Base-by-base conservation (phyloP, 2,888 invertebrate species). In the Neoscelio sp. region DNA sequence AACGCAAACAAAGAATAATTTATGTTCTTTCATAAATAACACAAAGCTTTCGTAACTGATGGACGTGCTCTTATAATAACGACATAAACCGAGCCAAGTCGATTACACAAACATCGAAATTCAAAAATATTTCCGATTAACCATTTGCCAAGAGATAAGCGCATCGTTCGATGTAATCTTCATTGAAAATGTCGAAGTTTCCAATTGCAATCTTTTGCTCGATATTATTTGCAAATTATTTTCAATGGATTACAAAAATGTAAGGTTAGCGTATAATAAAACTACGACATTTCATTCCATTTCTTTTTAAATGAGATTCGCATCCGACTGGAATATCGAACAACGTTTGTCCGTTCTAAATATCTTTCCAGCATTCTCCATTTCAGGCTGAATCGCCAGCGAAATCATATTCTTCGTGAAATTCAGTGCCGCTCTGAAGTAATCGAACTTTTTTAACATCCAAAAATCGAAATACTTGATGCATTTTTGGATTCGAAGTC, bases 281-380 rank as follows among this genome's bases (percentile, higher is more conserved):
- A 50, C 48, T 40, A 70, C 68, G 58, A 40, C 58, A 35, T 68
- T 68, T 68, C 67, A 46, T 54, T 65, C 12, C 38, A 46, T 40
- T 70, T 70, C 58, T 70, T 70, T 70, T 60, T 33, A 60, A 70
- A 70, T 60, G 52, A 60, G 42, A 60, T 70, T 70, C 70, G 42
- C 50, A 64, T 64, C 33, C 56, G 35, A 38, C 64, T 48, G 54
- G 62, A 71, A 71, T 71, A 71, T 50, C 71, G 71, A 62, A 44
- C 62, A 35, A 62, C 71, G 71, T 62, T 71, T 71, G 71, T 62
- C 35, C 62, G 62, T 38, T 71, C 60, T 71, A 62, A 62, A 71
- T 71, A 71, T 71, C 71, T 62, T 71, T 44, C 62, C 62, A 46
- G 71, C 71, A 62, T 62, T 71, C 52, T 62, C 54, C 48, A 54